A percentile compares a stretch with the other conserved stretches of the same genome.
These are phyloP conservation scores for Pseudomyrmex flavicornis DNA, from an alignment of 1,140 invertebrate species.

Conservation along the genomic window DNA sequence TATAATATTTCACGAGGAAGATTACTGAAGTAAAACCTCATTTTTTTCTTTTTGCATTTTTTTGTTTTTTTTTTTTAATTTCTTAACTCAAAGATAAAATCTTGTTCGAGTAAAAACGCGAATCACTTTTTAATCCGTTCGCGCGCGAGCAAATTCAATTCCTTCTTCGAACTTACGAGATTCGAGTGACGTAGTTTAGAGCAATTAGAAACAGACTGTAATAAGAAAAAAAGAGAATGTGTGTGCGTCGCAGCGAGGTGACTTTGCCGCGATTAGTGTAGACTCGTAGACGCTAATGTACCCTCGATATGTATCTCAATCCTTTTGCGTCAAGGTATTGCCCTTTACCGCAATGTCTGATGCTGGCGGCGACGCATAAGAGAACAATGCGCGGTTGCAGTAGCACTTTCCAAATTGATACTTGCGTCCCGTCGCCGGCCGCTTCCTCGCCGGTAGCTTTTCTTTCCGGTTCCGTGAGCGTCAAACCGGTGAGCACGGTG, in stretches of 20 bases:
- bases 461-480: slow-evolving; percentile 91
- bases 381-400: slow-evolving; percentile 92
- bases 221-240: not conserved
- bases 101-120: no score
- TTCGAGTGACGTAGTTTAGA: slow-evolving; percentile 26
- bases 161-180: not conserved
- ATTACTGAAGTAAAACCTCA: no score
- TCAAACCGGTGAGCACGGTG: slow-evolving; percentile 90
- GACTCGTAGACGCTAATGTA: slow-evolving; percentile 50
- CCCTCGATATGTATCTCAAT: slow-evolving; percentile 56
- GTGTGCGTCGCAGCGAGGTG: not conserved
- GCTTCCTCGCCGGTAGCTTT: slow-evolving; percentile 89
- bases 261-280: slow-evolving; percentile 23
- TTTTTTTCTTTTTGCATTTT: no score
- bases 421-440: slow-evolving; percentile 81
- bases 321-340: slow-evolving; percentile 62
- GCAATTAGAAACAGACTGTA: not conserved
- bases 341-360: slow-evolving; percentile 93
- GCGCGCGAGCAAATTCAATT: not conserved
- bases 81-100: no score
- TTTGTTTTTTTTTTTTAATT: no score
- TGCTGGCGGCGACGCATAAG: slow-evolving; percentile 94
- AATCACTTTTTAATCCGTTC: no score
- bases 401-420: slow-evolving; percentile 90
- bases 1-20: no score